These are phyloP conservation scores for Pangasianodon gigas DNA, from an alignment of 2,113 vertebrate species.

Conservation along the genomic window DNA sequence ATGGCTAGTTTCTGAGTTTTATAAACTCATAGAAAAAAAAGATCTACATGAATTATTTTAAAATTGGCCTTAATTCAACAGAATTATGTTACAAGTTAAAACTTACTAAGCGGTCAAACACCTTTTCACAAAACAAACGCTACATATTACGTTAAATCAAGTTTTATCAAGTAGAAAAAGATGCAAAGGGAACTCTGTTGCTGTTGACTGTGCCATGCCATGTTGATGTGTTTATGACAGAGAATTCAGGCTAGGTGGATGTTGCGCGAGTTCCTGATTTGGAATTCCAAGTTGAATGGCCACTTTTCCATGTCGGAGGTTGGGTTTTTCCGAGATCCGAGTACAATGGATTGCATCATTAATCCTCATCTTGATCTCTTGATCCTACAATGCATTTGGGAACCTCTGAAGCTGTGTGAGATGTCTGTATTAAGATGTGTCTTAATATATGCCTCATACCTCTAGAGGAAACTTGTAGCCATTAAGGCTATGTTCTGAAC, in stretches of 20 bases:
- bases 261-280: too few species aligned
- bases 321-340: neutral
- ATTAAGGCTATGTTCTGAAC: conserved; percentile 93
- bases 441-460: conserved; percentile 66
- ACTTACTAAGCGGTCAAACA: too few species aligned
- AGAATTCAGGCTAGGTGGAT: neutral
- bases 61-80: neutral
- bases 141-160: neutral
- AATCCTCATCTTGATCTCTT: neutral
- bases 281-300: neutral
- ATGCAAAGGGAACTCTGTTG: neutral
- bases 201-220: neutral
- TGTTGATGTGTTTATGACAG: neutral
- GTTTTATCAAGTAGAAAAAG: neutral
- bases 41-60: too few species aligned
- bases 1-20: neutral
- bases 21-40: neutral
- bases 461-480: conserved; percentile 93
- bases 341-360: neutral
- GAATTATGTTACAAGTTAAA: neutral
- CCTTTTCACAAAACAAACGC: neutral
- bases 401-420: neutral
- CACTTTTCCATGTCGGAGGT: neutral
- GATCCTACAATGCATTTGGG: neutral
- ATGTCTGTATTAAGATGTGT: neutral